Evolutionary conservation across 1,140 invertebrate genomes (phyloP).

Genomic region (Ips nitidus): DNA sequence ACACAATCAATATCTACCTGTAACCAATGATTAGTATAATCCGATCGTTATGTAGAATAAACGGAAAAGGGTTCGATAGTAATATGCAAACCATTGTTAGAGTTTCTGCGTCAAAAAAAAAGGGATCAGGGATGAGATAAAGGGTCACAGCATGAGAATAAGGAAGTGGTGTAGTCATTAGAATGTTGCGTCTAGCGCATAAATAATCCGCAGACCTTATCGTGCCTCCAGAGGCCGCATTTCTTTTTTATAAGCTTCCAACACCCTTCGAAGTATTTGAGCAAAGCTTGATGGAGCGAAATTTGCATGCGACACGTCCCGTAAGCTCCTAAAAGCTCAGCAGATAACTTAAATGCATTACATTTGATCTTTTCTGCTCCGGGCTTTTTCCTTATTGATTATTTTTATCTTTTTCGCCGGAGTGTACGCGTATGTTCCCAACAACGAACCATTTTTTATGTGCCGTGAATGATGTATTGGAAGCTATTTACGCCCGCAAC

Average conservation of each 20-base stretch:
- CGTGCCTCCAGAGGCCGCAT: constrained; percentile 11
- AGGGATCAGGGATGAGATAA: constrained; percentile 4
- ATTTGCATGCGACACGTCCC: constrained; percentile 29
- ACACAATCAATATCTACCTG: too few relatives aligned
- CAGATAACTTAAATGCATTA: constrained; percentile 32
- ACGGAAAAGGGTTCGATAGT: constrained; percentile 18
- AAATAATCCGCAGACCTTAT: constrained; percentile 5
- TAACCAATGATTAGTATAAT: constrained; percentile 18
- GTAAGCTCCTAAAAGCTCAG: constrained; percentile 28
- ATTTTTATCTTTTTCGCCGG: constrained; percentile 14
- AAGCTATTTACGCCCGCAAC: too few relatives aligned
- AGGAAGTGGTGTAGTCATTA: background rate
- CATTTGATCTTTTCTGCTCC: constrained; percentile 28
- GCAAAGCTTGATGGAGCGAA: constrained; percentile 29
- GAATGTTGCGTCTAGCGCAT: background rate
- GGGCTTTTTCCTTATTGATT: constrained; percentile 23
- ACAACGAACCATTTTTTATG: too few relatives aligned
- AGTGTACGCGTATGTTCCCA: too few relatives aligned
- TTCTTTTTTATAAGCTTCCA: constrained; percentile 20
- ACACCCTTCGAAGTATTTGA: constrained; percentile 21
- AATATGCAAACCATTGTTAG: constrained; percentile 30
- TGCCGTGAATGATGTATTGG: too few relatives aligned
- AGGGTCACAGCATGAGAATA: background rate
- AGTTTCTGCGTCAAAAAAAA: constrained; percentile 9
- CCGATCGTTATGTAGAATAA: constrained; percentile 26